Percentiles rank a stretch among this genome's conserved stretches.
phyloP scores from a whole-genome alignment of 2,797 vertebrate species.

The Onychomys arenicola region DNA sequence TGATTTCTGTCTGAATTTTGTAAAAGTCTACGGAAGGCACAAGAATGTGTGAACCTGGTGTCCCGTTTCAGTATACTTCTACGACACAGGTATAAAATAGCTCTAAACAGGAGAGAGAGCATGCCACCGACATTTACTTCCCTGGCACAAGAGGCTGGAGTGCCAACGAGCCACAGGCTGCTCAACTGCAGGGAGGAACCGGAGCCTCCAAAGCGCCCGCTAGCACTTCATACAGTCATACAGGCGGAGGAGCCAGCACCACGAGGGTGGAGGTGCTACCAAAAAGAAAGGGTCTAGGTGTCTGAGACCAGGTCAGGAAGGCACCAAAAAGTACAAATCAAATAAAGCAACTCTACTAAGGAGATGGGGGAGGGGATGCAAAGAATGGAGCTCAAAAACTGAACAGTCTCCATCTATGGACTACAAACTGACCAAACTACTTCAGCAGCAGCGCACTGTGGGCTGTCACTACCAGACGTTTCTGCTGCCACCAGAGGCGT shows the following conservation, averaged over 20 bases:
- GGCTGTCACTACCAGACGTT: slow-evolving; percentile 17
- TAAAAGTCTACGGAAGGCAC: slow-evolving; percentile 1
- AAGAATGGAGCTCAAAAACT: not conserved
- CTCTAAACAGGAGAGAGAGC: not conserved
- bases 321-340: not conserved
- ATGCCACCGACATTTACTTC: slow-evolving; percentile 25
- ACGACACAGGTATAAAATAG: slow-evolving; percentile 11
- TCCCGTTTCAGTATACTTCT: not conserved
- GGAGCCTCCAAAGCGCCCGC: not conserved
- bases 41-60: not conserved
- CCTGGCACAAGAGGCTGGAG: not conserved
- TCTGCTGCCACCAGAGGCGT: slow-evolving; percentile 43
- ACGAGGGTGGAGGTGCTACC: not conserved
- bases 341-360: slow-evolving; percentile 5
- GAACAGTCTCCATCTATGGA: not conserved
- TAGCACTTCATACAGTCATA: not conserved
- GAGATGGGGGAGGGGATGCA: not conserved
- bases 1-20: slow-evolving; percentile 11
- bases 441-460: not conserved
- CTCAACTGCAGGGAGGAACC: slow-evolving; percentile 17
- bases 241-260: slow-evolving; percentile 2
- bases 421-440: not conserved
- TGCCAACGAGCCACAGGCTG: not conserved
- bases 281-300: slow-evolving; percentile 22
- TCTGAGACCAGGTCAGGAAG: not conserved